These are phyloP conservation scores for Drosophila gaucha DNA, from an alignment of 2,888 invertebrate species.

Conservation along the genomic window DNA sequence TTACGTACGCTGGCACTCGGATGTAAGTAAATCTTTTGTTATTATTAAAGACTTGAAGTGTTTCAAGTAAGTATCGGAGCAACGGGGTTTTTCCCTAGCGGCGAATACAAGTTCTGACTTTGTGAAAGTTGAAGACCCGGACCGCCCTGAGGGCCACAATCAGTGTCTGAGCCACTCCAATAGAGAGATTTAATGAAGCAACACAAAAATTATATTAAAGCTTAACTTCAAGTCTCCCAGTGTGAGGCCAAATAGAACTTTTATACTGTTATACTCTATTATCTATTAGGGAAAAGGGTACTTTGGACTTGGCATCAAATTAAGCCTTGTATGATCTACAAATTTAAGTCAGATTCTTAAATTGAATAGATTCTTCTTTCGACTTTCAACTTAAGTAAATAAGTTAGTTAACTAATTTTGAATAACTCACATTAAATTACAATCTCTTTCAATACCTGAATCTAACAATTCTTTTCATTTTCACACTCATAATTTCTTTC, in stretches of 20 bases:
- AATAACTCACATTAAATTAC: not conserved
- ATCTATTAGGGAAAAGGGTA: too few species aligned
- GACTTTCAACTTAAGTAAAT: not conserved
- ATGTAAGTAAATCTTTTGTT: slow-evolving; percentile 46
- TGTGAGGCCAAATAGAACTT: slow-evolving; percentile 1
- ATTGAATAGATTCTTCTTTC: not conserved
- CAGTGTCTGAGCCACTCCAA: slow-evolving; percentile 22
- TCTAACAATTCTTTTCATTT: not conserved
- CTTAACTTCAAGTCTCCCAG: not conserved
- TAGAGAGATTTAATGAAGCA: slow-evolving; percentile 34
- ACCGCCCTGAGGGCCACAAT: slow-evolving; percentile 36
- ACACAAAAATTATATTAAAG: slow-evolving; percentile 9
- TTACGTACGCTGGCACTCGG: slow-evolving; percentile 51
- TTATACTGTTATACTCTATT: not conserved
- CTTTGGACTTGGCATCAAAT: too few species aligned
- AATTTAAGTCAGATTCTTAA: not conserved
- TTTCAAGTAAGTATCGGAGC: slow-evolving; percentile 36
- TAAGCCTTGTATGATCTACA: not conserved
- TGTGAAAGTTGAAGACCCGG: slow-evolving; percentile 62
- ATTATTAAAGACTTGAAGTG: slow-evolving; percentile 22
- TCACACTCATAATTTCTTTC: not conserved
- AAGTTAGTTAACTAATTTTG: not conserved
- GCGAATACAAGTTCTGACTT: slow-evolving; percentile 53
- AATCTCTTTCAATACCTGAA: not conserved
- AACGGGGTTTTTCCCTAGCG: slow-evolving; percentile 50